Evolutionary conservation across 2,888 invertebrate species (phyloP).

Genomic region (Chalcis sispes): DNA sequence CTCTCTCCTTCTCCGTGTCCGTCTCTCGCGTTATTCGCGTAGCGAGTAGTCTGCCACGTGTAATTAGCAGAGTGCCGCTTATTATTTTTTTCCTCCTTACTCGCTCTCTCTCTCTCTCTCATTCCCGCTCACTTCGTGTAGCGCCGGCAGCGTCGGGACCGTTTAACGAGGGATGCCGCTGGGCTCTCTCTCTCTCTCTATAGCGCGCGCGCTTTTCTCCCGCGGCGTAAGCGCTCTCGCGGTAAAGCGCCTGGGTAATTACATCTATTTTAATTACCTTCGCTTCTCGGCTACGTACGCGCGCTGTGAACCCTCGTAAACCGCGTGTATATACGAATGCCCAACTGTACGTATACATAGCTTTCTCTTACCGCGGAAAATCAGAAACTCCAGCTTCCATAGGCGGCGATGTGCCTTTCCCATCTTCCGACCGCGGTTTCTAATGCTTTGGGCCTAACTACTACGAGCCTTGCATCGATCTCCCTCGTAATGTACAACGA

Average conservation of each 20-base stretch:
- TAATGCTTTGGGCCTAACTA: neutral
- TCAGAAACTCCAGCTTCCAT: conserved; percentile 18
- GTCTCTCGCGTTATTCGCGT: neutral
- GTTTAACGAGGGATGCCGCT: conserved; percentile 24
- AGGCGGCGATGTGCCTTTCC: neutral
- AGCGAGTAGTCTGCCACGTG: neutral
- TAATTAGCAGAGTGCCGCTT: conserved; percentile 46
- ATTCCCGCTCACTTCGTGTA: too few relatives aligned
- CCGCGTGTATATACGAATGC: too few relatives aligned
- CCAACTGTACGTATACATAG: too few relatives aligned
- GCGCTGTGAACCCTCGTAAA: neutral
- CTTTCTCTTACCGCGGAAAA: neutral
- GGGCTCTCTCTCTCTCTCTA: too few relatives aligned
- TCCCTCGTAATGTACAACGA: too few relatives aligned
- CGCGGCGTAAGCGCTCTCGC: too few relatives aligned
- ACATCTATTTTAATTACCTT: conserved; percentile 64
- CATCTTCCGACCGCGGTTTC: neutral
- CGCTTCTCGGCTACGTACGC: conserved; percentile 55
- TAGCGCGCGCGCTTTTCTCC: neutral
- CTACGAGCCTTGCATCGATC: too few relatives aligned
- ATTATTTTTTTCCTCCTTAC: conserved; percentile 38
- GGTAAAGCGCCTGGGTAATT: conserved; percentile 46
- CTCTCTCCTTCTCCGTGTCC: neutral
- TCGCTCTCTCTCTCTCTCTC: too few relatives aligned
- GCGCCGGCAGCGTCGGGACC: too few relatives aligned